phyloP scores from a whole-genome alignment of 2,888 invertebrate species.

The Pomacea canaliculata region DNA sequence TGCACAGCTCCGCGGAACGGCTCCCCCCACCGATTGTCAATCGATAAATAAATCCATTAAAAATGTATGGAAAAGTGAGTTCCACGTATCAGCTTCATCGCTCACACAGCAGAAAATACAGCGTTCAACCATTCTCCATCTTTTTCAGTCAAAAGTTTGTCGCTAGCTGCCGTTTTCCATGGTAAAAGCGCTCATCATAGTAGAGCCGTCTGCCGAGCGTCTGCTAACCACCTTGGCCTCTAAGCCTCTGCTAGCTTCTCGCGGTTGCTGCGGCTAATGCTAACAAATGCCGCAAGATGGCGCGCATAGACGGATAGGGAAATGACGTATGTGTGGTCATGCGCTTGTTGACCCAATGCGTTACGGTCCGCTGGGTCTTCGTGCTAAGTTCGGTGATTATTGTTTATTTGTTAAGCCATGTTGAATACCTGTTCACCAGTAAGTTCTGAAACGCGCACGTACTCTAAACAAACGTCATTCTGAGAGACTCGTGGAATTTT shows the following conservation, averaged over 20 bases:
- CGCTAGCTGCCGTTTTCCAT: constrained; percentile 15
- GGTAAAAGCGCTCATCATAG: constrained; percentile 15
- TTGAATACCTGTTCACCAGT: background rate
- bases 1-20: constrained; percentile 19
- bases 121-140: constrained; percentile 40
- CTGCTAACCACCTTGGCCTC: constrained; percentile 15
- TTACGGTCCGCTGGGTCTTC: background rate
- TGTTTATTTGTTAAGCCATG: background rate
- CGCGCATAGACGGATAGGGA: constrained; percentile 17
- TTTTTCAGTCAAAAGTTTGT: constrained; percentile 24
- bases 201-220: constrained; percentile 10
- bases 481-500: too few relatives aligned
- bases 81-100: constrained; percentile 3
- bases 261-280: constrained; percentile 26
- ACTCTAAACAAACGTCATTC: too few relatives aligned
- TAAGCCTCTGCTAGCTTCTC: constrained; percentile 15
- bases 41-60: constrained; percentile 21
- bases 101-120: constrained; percentile 4
- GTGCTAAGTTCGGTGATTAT: background rate
- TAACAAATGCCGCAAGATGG: constrained; percentile 18
- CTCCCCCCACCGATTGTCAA: constrained; percentile 19
- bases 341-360: constrained; percentile 19
- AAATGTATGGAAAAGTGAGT: constrained; percentile 18
- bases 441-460: too few relatives aligned
- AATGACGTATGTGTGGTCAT: constrained; percentile 24